These are phyloP conservation scores for Achroia grisella DNA, from an alignment of 1,140 invertebrate species.

Conservation along the genomic window DNA sequence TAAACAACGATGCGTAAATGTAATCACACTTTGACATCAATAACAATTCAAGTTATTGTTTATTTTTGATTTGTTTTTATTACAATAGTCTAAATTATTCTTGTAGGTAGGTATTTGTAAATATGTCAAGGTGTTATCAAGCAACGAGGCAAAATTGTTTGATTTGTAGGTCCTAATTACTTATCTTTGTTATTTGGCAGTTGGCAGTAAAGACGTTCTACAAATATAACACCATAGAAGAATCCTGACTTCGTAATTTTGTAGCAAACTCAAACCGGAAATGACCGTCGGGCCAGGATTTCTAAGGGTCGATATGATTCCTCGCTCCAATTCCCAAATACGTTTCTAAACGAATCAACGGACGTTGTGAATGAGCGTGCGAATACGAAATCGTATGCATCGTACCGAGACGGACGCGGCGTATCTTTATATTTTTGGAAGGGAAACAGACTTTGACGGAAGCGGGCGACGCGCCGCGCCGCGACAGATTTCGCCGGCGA, in stretches of 20 bases:
- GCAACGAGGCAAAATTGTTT: too few species aligned
- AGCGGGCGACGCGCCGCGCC: constrained; percentile 11
- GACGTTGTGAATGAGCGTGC: constrained; percentile 23
- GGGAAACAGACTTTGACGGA: constrained; percentile 20
- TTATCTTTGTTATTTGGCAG: too few species aligned
- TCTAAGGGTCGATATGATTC: constrained; percentile 10
- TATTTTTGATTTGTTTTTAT: too few species aligned
- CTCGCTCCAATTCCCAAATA: constrained; percentile 11
- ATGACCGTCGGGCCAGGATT: not conserved
- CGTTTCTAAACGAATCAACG: constrained; percentile 15
- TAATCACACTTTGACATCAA: too few species aligned
- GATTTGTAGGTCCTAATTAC: too few species aligned
- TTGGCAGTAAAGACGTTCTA: too few species aligned
- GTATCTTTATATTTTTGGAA: constrained; percentile 40
- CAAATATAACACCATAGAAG: too few species aligned
- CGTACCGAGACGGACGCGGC: constrained; percentile 28
- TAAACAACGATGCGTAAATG: not conserved
- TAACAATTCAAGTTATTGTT: too few species aligned
- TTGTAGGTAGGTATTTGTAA: too few species aligned
- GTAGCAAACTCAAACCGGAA: constrained; percentile 9
- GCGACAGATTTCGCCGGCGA: constrained; percentile 31
- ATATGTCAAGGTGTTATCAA: too few species aligned
- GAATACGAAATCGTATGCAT: constrained; percentile 28
- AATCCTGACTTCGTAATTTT: too few species aligned
- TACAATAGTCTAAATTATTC: too few species aligned